Evolutionary conservation across 2,888 invertebrate genomes (phyloP).

Genomic region (Pollenia griseotomentosa): DNA sequence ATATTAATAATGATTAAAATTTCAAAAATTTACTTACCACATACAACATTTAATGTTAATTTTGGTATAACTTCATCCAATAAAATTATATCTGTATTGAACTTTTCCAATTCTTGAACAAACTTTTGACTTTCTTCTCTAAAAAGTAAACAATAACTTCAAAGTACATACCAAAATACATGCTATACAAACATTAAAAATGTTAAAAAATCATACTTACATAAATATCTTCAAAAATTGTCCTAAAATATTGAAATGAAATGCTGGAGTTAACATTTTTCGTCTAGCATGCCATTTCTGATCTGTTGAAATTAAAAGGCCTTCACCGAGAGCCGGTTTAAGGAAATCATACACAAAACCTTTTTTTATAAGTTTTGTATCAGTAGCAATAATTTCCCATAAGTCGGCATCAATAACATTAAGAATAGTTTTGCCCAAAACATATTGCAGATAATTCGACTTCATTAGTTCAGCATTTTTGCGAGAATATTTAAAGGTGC

Average conservation of each 20-base stretch:
- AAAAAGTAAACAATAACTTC: neutral
- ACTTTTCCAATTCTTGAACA: constrained; percentile 66
- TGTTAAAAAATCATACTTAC: constrained; percentile 76
- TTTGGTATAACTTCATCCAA: constrained; percentile 78
- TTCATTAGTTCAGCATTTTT: constrained; percentile 53
- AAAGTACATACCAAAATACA: neutral
- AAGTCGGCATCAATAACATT: constrained; percentile 78
- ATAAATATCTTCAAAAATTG: constrained; percentile 80
- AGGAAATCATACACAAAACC: constrained; percentile 77
- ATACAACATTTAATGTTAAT: constrained; percentile 79
- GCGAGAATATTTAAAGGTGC: constrained; percentile 75
- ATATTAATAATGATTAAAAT: neutral
- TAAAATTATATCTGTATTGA: constrained; percentile 55
- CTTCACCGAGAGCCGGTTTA: constrained; percentile 78
- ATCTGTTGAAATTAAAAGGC: constrained; percentile 78
- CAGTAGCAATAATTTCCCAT: constrained; percentile 78
- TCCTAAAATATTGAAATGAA: constrained; percentile 80
- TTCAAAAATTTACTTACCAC: constrained; percentile 66
- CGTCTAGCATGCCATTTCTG: constrained; percentile 80
- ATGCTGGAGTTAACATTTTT: constrained; percentile 80
- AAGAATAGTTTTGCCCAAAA: constrained; percentile 73
- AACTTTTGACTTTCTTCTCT: constrained; percentile 79
- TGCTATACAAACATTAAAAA: neutral
- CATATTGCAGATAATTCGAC: constrained; percentile 77
- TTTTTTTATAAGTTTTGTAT: constrained; percentile 78